A percentile compares a stretch with the other conserved stretches of the same genome.
phyloP scores from a whole-genome alignment of 2,888 invertebrate genomes.

The Cheilosia impressa region DNA sequence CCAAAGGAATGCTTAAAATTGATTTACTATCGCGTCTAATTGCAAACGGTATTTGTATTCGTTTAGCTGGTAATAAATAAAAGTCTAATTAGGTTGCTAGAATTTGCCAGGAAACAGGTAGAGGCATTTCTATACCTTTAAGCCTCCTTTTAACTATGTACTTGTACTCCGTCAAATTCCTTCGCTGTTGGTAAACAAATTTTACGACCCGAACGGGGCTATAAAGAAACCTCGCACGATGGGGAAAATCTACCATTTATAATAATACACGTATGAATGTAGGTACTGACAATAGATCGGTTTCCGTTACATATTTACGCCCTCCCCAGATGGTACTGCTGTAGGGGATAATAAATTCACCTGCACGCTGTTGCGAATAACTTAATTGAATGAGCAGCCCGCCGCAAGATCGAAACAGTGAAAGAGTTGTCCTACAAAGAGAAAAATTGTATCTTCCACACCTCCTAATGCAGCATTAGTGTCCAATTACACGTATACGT shows the following conservation, averaged over 20 bases:
- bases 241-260: not conserved
- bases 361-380: slow-evolving; percentile 41
- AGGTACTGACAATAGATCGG: slow-evolving; percentile 42
- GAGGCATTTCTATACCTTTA: not conserved
- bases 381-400: slow-evolving; percentile 40
- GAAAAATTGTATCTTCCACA: slow-evolving; percentile 45
- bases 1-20: slow-evolving; percentile 2
- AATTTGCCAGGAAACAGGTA: slow-evolving; percentile 10
- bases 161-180: slow-evolving; percentile 26
- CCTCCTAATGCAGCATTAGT: slow-evolving; percentile 60
- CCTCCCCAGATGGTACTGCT: slow-evolving; percentile 21
- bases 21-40: slow-evolving; percentile 6
- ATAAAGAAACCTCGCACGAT: slow-evolving; percentile 18
- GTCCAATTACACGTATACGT: slow-evolving; percentile 57
- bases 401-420: slow-evolving; percentile 3
- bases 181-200: slow-evolving; percentile 53
- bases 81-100: slow-evolving; percentile 5
- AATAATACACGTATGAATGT: not conserved
- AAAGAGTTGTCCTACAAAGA: slow-evolving; percentile 33
- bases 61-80: slow-evolving; percentile 7
- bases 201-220: slow-evolving; percentile 37
- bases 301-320: slow-evolving; percentile 51
- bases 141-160: slow-evolving; percentile 21
- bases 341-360: slow-evolving; percentile 59
- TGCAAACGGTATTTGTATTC: slow-evolving; percentile 31